A percentile compares a stretch with the other conserved stretches of the same genome.
Conservation (phyloP, 2,888 invertebrate genomes). For the Hyalella azteca region DNA sequence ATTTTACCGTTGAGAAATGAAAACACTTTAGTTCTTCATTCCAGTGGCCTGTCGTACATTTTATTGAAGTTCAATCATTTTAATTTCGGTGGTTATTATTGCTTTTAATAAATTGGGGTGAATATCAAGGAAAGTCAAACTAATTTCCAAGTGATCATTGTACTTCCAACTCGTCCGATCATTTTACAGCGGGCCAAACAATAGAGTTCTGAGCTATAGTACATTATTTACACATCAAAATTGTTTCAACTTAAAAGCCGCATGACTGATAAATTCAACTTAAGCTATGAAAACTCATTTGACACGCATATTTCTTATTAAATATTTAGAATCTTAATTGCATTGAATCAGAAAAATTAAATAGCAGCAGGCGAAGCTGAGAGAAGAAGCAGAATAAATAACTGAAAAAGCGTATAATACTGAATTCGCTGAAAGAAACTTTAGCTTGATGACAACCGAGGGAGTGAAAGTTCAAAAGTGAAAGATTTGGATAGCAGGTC, state of each 20-base stretch:
- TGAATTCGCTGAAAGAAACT: too few relatives aligned
- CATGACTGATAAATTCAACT: not conserved
- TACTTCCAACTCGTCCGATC: constrained; percentile 3
- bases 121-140: not conserved
- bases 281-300: not conserved
- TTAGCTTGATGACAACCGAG: too few relatives aligned
- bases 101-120: too few relatives aligned
- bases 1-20: too few relatives aligned
- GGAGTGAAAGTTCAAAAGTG: too few relatives aligned
- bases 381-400: not conserved
- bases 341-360: not conserved
- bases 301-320: not conserved
- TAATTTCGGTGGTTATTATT: too few relatives aligned
- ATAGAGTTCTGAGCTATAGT: not conserved
- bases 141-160: not conserved
- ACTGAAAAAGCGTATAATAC: not conserved
- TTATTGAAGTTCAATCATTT: too few relatives aligned
- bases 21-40: too few relatives aligned
- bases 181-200: not conserved
- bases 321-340: not conserved
- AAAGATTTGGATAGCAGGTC: too few relatives aligned
- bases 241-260: constrained; percentile 6
- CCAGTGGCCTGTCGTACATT: too few relatives aligned
- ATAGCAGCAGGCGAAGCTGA: not conserved
- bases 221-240: constrained; percentile 7